Evolutionary conservation across 2,797 vertebrate species (phyloP).

Genomic region (Typhlichthys eigenmanni): DNA sequence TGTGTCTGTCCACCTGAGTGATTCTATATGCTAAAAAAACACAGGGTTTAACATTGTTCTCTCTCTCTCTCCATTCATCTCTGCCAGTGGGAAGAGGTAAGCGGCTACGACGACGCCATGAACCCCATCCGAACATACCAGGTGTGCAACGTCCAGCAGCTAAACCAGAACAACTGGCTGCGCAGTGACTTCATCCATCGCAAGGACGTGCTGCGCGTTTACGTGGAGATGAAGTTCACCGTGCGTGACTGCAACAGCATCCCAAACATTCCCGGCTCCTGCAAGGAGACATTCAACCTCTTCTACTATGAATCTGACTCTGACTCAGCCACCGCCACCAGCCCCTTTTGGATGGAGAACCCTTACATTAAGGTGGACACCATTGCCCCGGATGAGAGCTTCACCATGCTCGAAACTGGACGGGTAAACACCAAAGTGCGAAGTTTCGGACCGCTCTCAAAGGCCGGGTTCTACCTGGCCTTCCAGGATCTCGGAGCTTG

Average conservation of each 20-base stretch:
- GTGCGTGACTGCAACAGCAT: slow-evolving; percentile 98
- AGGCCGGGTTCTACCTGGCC: slow-evolving; percentile 94
- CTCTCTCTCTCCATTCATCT: slow-evolving; percentile 22
- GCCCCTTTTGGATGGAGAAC: slow-evolving; percentile 99
- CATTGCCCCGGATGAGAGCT: slow-evolving; percentile 94
- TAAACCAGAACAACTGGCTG: slow-evolving; percentile 98
- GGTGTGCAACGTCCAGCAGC: slow-evolving; percentile 91
- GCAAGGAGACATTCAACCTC: slow-evolving; percentile 99
- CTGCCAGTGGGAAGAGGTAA: slow-evolving; percentile 96
- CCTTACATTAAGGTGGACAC: slow-evolving; percentile 99
- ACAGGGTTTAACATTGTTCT: slow-evolving; percentile 11
- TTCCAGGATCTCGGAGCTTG: slow-evolving; percentile 97
- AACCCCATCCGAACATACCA: slow-evolving; percentile 98
- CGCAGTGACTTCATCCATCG: slow-evolving; percentile 92
- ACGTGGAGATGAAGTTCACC: slow-evolving; percentile 96
- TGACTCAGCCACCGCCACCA: slow-evolving; percentile 91
- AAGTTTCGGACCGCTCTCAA: slow-evolving; percentile 95
- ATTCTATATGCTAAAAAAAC: background rate
- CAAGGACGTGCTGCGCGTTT: slow-evolving; percentile 91
- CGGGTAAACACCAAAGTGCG: slow-evolving; percentile 94
- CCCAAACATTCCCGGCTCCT: slow-evolving; percentile 96
- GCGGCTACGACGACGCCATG: slow-evolving; percentile 93
- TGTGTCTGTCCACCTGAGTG: too few species aligned
- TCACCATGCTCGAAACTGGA: slow-evolving; percentile 89
- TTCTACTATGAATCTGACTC: slow-evolving; percentile 97